Percentiles rank a stretch among this genome's conserved stretches.
Evolutionary conservation across 2,113 vertebrate genomes (phyloP).

Genomic region (Aegypius monachus): DNA sequence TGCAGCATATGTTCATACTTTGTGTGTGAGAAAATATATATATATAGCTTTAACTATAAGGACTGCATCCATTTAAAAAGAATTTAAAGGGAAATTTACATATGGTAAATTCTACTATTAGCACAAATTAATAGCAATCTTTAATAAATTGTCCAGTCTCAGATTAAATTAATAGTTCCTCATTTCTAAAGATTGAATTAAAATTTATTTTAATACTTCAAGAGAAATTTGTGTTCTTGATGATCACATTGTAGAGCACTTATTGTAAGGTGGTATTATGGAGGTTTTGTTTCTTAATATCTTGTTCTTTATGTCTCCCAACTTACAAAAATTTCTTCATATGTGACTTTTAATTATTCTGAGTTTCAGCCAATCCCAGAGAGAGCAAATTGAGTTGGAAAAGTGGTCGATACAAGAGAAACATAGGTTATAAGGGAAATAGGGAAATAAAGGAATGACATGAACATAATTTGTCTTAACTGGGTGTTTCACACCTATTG

Average conservation of each 20-base stretch:
- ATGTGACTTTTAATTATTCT: background rate
- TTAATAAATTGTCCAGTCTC: background rate
- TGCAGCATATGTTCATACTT: background rate
- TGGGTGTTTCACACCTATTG: background rate
- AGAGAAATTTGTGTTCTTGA: background rate
- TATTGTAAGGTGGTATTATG: fast-evolving
- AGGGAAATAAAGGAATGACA: conserved; percentile 2
- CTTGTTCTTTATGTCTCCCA: background rate
- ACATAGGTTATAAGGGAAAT: background rate
- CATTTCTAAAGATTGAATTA: background rate
- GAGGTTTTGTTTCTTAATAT: background rate
- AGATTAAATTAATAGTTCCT: background rate
- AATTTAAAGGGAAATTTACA: background rate
- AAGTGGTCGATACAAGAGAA: background rate
- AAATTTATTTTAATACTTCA: background rate
- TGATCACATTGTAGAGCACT: background rate
- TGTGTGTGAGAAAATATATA: background rate
- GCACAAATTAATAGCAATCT: background rate
- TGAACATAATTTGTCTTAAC: conserved; percentile 1
- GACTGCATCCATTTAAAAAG: background rate
- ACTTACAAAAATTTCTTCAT: background rate
- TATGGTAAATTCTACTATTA: background rate
- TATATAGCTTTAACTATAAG: background rate
- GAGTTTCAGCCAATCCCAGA: background rate
- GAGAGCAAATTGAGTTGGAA: background rate